Evolutionary conservation across 2,888 invertebrate species (phyloP).

Genomic region (Rhagium mordax): DNA sequence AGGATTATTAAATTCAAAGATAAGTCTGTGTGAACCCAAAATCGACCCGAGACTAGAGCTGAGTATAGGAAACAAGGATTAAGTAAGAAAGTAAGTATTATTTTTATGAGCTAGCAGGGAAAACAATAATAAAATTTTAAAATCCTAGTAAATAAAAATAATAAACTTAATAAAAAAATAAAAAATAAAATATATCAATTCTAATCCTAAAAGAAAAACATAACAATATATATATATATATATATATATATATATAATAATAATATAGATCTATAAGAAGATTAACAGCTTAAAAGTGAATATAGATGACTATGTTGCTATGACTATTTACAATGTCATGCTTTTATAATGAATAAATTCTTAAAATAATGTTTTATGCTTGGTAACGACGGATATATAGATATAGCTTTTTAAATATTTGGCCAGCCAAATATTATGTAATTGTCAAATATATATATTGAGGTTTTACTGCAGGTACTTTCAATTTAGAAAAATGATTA

Average conservation of each 20-base stretch:
- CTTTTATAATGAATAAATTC: conserved; percentile 43
- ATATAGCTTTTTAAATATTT: conserved; percentile 41
- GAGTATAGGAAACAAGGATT: too few species aligned
- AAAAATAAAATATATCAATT: too few species aligned
- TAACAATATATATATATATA: too few species aligned
- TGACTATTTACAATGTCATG: conserved; percentile 65
- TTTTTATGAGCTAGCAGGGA: too few species aligned
- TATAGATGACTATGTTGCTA: conserved; percentile 60
- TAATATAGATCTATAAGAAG: conserved; percentile 63
- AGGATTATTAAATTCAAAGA: too few species aligned
- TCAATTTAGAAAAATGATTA: conserved; percentile 55
- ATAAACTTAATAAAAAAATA: too few species aligned
- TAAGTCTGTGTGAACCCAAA: too few species aligned
- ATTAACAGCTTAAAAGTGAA: conserved; percentile 63
- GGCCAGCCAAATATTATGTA: conserved; percentile 53
- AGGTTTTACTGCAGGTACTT: conserved; percentile 61
- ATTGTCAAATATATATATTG: conserved; percentile 55
- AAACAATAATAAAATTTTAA: too few species aligned
- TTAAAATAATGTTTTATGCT: conserved; percentile 55
- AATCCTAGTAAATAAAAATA: too few species aligned
- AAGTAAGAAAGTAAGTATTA: too few species aligned
- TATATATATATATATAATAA: conserved; percentile 38
- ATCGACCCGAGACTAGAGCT: too few species aligned
- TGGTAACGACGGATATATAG: conserved; percentile 53
- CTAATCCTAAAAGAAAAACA: too few species aligned